phyloP scores from a whole-genome alignment of 2,888 invertebrate genomes.

The Pristionchus arcanus region DNA sequence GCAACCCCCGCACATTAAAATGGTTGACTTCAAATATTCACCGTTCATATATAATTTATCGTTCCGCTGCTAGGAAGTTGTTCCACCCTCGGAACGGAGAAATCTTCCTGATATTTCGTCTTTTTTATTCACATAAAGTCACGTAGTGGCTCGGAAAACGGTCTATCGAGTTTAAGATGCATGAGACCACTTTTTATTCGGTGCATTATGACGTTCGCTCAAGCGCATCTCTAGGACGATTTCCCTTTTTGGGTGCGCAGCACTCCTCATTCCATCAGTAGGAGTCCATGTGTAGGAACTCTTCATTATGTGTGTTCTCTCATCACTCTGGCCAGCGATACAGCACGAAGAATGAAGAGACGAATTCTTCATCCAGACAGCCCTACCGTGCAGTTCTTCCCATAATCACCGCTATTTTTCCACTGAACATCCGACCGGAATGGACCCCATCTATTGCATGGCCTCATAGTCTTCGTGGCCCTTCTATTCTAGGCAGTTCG shows the following conservation, averaged over 20 bases:
- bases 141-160: background rate
- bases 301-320: no score
- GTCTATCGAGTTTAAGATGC: background rate
- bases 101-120: background rate
- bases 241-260: background rate
- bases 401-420: background rate
- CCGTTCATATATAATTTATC: background rate
- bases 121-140: background rate
- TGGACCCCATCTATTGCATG: background rate
- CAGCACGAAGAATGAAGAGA: no score
- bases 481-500: background rate
- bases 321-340: no score
- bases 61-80: background rate
- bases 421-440: background rate
- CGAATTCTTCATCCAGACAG: no score
- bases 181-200: background rate
- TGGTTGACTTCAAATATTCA: background rate
- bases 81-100: background rate
- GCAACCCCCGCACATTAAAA: conserved; percentile 16
- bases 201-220: background rate
- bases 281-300: no score
- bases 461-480: background rate
- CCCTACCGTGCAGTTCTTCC: background rate
- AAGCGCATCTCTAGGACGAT: background rate
- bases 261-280: no score